Base-by-base conservation (phyloP, 2,113 vertebrate species). In the Vulpes lagopus region DNA sequence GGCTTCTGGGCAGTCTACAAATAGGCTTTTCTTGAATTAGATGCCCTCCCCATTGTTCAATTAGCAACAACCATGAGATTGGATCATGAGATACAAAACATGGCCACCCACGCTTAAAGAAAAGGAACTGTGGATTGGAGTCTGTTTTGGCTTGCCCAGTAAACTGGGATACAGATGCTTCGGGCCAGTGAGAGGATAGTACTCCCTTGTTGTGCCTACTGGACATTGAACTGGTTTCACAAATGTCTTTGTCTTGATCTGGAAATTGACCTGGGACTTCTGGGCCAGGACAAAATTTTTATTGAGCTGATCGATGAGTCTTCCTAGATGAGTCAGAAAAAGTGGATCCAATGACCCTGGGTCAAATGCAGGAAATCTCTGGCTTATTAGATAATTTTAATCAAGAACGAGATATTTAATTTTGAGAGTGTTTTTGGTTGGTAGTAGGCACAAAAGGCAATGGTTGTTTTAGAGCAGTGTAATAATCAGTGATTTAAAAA, bases 241-340 rank as follows among this genome's bases (percentile, higher is more conserved):
- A 92, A 49, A 71, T 83, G 9, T 67, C 80, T 69, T 80, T 51
- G 0, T 78, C 60, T 89, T 91, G 71, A 93, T 32, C 16, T 95
- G 38, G 32, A 86, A 97, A 94, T 30, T 89, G 88, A 53, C 17
- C 55, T 32, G 59, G 81, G 71, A 73, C 35, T 85, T 95, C 49
- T 86, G 67, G 32, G 27, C 55, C 59, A 71, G 53, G 25, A 80
- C 53, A 89, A 93, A 64, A 81, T 35, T 95, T 88, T 90, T 90
- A 62, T 49, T 79, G 14, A 96, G 27, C 38, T 90, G 73, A 74
- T 32, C 81, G 55, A 74, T 9, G 30, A 43, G 8, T 80, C 69
- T 95, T 95, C 16, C 88, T 80, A 84, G 53, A 90, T 57, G 30
- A 92, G 57, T 83, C 23, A 83, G 74, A 35, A 83, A 95, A 96